These are phyloP conservation scores for Trichopria drosophilae DNA, from an alignment of 2,888 invertebrate genomes.

Conservation along the genomic window DNA sequence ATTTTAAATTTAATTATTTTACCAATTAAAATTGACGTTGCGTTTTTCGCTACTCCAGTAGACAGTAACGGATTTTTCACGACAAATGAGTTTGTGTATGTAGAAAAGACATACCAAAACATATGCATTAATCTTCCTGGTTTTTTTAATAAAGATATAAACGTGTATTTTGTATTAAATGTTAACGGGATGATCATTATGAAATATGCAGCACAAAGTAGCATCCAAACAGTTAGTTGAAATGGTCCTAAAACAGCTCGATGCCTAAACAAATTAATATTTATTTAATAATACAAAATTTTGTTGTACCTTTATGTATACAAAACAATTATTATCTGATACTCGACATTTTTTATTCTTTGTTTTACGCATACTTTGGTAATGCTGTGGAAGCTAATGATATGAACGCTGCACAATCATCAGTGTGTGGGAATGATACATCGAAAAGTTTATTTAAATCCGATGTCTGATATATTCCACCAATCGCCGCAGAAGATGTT, in stretches of 20 bases:
- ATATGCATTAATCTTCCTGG: conserved; percentile 78
- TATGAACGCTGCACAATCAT: conserved; percentile 78
- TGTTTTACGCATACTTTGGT: conserved; percentile 64
- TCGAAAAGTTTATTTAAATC: conserved; percentile 62
- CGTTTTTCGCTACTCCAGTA: conserved; percentile 67
- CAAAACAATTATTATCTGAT: background rate
- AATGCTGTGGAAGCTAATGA: conserved; percentile 77
- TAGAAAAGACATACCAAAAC: conserved; percentile 87
- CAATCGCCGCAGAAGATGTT: conserved; percentile 69
- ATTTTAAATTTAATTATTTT: no score
- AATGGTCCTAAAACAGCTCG: conserved; percentile 83
- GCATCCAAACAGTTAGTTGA: conserved; percentile 79
- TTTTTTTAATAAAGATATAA: conserved; percentile 69
- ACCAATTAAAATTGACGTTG: conserved; percentile 75
- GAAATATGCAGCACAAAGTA: conserved; percentile 71
- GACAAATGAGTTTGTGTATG: conserved; percentile 80
- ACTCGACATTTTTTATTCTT: background rate
- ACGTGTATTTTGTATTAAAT: conserved; percentile 70
- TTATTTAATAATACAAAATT: conserved; percentile 4
- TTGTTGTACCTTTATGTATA: background rate
- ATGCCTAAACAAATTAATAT: conserved; percentile 62
- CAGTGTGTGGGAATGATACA: conserved; percentile 68
- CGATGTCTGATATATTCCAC: conserved; percentile 71
- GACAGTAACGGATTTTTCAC: conserved; percentile 61
- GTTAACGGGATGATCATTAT: conserved; percentile 75